Percentiles rank a stretch among this genome's conserved stretches.
Conservation (phyloP, 2,797 vertebrate genomes). For the Eurystomus glaucurus region DNA sequence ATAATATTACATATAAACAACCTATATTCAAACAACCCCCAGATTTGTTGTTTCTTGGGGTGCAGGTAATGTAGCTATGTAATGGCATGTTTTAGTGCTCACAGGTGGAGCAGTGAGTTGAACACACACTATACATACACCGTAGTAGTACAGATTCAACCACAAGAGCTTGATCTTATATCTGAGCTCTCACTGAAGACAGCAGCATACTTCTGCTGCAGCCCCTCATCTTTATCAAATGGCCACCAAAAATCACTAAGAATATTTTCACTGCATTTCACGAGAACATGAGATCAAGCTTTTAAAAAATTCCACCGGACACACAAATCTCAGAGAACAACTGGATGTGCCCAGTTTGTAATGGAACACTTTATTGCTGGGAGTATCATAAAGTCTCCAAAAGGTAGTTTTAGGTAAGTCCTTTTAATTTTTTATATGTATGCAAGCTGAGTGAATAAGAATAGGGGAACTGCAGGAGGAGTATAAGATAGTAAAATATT, state of each 20-base stretch:
- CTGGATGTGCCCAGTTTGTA: not conserved
- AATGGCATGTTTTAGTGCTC: not conserved
- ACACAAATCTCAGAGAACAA: not conserved
- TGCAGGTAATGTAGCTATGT: not conserved
- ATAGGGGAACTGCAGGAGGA: constrained; percentile 14
- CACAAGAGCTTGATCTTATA: not conserved
- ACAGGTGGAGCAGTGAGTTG: not conserved
- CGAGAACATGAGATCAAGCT: not conserved
- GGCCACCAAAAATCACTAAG: not conserved
- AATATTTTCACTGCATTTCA: not conserved
- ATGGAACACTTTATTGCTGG: not conserved
- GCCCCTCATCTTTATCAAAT: not conserved
- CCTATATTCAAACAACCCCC: not conserved
- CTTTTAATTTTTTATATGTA: not conserved
- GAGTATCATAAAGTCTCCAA: not conserved
- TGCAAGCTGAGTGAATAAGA: not conserved
- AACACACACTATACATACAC: not conserved
- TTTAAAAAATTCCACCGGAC: not conserved
- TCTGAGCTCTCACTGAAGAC: not conserved
- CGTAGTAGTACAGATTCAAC: not conserved
- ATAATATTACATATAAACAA: not conserved
- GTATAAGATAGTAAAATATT: constrained; percentile 20
- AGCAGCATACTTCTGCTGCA: not conserved
- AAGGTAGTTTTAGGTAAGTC: not conserved
- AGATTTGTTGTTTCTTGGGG: not conserved